These are phyloP conservation scores for Luscinia luscinia DNA, from an alignment of 2,797 vertebrate genomes.

Conservation along the genomic window DNA sequence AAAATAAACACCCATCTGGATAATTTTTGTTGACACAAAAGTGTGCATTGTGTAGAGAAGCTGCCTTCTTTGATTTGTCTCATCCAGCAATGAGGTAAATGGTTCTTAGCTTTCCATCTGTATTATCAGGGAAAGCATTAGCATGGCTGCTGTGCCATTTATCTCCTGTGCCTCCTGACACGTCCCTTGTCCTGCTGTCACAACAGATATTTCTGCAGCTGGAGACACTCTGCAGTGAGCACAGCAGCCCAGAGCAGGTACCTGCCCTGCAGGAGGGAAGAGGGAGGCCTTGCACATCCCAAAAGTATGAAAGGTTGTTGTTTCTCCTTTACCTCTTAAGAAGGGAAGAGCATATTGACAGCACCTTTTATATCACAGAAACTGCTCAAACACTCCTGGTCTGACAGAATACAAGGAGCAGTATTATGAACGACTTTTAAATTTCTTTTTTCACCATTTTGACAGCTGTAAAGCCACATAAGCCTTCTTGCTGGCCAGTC, in stretches of 20 bases:
- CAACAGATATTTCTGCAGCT: conserved; percentile 6
- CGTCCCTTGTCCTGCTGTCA: neutral
- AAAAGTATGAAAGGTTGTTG: neutral
- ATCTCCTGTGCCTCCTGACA: conserved; percentile 27
- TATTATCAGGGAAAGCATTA: neutral
- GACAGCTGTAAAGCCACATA: neutral
- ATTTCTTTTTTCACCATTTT: neutral
- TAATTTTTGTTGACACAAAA: neutral
- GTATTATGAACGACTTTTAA: neutral
- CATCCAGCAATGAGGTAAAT: neutral
- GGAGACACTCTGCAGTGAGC: neutral
- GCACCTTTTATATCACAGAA: neutral
- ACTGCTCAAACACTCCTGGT: fast-evolving
- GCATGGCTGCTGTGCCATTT: neutral
- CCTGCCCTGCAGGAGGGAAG: neutral
- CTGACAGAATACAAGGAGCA: neutral
- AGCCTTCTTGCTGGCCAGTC: neutral
- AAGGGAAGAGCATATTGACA: neutral
- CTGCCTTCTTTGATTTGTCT: conserved; percentile 7
- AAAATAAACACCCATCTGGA: neutral
- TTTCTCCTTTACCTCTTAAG: neutral
- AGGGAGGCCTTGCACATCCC: neutral
- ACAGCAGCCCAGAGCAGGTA: neutral
- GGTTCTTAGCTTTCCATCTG: neutral
- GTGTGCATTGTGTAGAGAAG: neutral